phyloP scores from a whole-genome alignment of 2,888 invertebrate genomes.

The Aphodius granarius region DNA sequence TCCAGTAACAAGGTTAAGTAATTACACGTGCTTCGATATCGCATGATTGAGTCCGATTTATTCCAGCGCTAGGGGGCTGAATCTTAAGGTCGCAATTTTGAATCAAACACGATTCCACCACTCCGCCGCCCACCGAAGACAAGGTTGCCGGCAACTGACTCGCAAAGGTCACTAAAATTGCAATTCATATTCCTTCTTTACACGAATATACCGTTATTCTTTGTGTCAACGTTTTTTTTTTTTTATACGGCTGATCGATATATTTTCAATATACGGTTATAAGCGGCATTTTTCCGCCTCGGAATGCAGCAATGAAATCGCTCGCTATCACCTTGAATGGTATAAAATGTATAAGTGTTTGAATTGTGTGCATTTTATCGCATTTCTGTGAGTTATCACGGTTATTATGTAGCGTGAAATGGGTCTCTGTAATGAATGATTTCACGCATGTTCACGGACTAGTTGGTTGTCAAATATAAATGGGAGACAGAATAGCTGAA shows the following conservation, averaged over 20 bases:
- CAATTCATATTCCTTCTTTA: conserved; percentile 11
- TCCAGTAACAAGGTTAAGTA: conserved; percentile 40
- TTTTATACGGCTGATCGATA: not conserved
- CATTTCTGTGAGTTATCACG: not conserved
- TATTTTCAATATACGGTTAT: not conserved
- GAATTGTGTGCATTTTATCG: not conserved
- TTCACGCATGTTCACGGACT: too few species aligned
- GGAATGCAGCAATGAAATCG: not conserved
- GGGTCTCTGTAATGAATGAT: too few species aligned
- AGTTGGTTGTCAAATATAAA: too few species aligned
- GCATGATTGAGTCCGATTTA: conserved; percentile 43
- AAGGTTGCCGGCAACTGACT: conserved; percentile 23
- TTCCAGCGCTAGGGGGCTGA: conserved; percentile 38
- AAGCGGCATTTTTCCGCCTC: not conserved
- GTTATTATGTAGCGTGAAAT: not conserved
- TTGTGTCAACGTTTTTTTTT: not conserved
- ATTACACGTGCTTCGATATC: conserved; percentile 44
- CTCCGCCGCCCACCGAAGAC: conserved; percentile 26
- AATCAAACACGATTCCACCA: conserved; percentile 18
- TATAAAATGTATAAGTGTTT: not conserved
- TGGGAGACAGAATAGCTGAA: too few species aligned
- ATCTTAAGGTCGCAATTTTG: conserved; percentile 37
- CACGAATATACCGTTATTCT: not conserved
- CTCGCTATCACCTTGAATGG: not conserved
- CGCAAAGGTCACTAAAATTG: conserved; percentile 30